These are phyloP conservation scores for Anagyrus pseudococci DNA, from an alignment of 2,888 invertebrate species.

Conservation along the genomic window DNA sequence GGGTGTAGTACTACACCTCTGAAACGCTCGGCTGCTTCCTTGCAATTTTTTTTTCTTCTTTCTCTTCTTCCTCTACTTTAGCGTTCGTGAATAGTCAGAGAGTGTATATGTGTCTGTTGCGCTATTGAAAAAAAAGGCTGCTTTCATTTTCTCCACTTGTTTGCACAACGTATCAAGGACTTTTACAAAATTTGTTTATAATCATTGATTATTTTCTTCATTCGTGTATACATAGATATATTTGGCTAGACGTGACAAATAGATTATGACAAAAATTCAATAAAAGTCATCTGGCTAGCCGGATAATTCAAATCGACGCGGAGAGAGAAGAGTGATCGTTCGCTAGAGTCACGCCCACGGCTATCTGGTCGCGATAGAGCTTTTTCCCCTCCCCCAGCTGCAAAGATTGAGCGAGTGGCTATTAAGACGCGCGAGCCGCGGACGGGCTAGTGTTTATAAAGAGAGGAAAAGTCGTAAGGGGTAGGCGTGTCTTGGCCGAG, in stretches of 20 bases:
- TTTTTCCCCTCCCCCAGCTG: not conserved
- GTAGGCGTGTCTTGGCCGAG: constrained; percentile 53
- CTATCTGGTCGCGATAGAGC: not conserved
- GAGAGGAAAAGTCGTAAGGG: constrained; percentile 43
- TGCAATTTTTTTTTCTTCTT: not conserved
- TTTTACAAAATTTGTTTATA: too few relatives aligned
- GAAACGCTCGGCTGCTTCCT: not conserved
- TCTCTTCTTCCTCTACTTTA: not conserved
- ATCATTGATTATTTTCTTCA: not conserved
- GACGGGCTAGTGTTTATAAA: constrained; percentile 47
- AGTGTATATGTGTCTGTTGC: too few relatives aligned
- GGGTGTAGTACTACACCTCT: too few relatives aligned
- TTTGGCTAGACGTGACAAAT: too few relatives aligned
- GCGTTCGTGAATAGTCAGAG: not conserved
- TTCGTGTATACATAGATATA: too few relatives aligned
- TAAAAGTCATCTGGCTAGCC: not conserved
- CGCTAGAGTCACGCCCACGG: not conserved
- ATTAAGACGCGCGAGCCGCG: constrained; percentile 45
- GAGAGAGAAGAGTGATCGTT: not conserved
- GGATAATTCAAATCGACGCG: not conserved
- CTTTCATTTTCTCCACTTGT: not conserved
- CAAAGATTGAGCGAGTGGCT: constrained; percentile 40
- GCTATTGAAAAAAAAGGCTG: too few relatives aligned
- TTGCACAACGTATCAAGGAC: not conserved
- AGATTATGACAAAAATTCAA: not conserved